Base-by-base conservation (phyloP, 64 coral and sea anemone species). In the Stichodactyla helianthus region DNA sequence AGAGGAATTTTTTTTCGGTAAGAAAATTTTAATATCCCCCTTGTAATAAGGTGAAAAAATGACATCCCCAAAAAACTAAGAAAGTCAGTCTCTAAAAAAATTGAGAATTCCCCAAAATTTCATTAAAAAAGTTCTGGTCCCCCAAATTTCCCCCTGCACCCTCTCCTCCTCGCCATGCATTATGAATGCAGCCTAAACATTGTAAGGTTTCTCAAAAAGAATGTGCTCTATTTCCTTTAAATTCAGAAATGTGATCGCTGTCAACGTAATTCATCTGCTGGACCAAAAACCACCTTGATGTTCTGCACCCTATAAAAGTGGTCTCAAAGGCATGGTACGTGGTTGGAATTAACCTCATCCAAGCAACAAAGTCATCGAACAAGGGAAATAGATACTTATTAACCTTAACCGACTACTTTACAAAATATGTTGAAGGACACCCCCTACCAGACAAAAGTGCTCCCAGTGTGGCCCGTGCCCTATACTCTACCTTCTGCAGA, bases 241-340 rank as follows among this genome's bases (percentile, higher is more conserved):
- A 80, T 92, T n/a, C 79, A 87, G 63, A 86, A 91, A 50, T 86
- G 83, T 91, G 83, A 91, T 71, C 82, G 70, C 18, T 86, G 82
- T 52, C 89, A 44, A 44, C 35, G 55, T 58, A 92, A 86, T 60
- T 77, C 84, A 17, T 57, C 27, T 86, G 84, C 86, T 56, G 77
- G 18, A 57, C 54, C 16, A 77, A 87, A 51, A 20, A 68, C 54
- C 55, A 83, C 68, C 11, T 60, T 51, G 79, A 86, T 57, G 89
- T 86, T 31, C 76, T 91, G 14, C 89, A 91, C 57, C 89, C 89
- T 17, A 80, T 91, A 13, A 91, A 91, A n/a, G 89, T 86, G 9
- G 60, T 31, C 12, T 28, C 84, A 8, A 68, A 71, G 54, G 84
- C 64, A 18, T 86, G 89, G 89, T 86, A 91, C 35, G 50, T 91